Percentiles rank a stretch among this genome's conserved stretches.
phyloP scores from a whole-genome alignment of 2,888 invertebrate species.

The Frankliniella intonsa region DNA sequence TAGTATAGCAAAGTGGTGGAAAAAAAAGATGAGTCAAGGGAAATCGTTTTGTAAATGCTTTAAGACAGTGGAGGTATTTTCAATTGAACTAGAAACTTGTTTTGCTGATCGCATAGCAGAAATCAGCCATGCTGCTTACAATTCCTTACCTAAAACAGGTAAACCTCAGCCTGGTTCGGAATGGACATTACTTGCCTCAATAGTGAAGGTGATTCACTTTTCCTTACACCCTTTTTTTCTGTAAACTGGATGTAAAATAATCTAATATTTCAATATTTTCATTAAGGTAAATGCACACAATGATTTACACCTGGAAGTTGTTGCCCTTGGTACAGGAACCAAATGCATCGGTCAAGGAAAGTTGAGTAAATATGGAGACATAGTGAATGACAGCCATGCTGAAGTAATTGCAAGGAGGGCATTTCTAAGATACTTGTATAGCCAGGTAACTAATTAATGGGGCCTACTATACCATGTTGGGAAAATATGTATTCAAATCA shows the following conservation, averaged over 20 bases:
- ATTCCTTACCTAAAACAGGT: constrained; percentile 66
- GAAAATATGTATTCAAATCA: background rate
- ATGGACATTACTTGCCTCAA: constrained; percentile 79
- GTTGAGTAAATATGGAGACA: constrained; percentile 61
- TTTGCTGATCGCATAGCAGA: constrained; percentile 54
- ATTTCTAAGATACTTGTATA: background rate
- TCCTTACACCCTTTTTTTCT: background rate
- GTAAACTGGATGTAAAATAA: background rate
- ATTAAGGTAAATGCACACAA: background rate
- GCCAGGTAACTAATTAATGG: background rate
- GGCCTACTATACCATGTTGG: no score
- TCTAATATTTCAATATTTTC: background rate
- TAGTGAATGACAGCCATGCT: constrained; percentile 87
- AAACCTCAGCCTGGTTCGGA: constrained; percentile 66
- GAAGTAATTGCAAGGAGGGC: constrained; percentile 52
- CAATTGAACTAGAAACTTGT: constrained; percentile 29
- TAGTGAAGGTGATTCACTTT: constrained; percentile 51
- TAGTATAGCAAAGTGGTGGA: no score
- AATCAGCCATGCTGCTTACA: constrained; percentile 58
- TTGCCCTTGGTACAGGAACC: constrained; percentile 85
- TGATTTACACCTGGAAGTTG: constrained; percentile 53
- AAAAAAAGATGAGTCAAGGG: background rate
- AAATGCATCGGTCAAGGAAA: constrained; percentile 75
- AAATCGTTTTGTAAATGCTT: background rate
- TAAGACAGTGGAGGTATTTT: background rate